Conservation (phyloP, 2,888 invertebrate genomes). For the Cybosia mesomella region DNA sequence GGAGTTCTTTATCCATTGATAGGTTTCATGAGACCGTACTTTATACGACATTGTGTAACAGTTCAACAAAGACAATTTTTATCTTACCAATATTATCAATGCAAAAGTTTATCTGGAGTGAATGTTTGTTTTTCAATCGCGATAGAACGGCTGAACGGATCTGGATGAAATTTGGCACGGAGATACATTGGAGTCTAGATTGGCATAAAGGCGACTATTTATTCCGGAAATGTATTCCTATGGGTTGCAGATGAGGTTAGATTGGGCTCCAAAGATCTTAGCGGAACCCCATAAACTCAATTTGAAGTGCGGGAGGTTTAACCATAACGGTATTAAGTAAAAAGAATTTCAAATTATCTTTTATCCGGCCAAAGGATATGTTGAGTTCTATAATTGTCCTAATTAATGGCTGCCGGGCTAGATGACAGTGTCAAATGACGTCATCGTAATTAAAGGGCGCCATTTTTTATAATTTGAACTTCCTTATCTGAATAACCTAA, state of each 20-base stretch:
- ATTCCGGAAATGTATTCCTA: no score
- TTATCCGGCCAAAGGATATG: neutral
- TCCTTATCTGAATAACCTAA: constrained; percentile 40
- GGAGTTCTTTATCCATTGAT: constrained; percentile 10
- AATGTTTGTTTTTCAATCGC: no score
- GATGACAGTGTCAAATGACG: constrained; percentile 42
- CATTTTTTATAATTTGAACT: constrained; percentile 52
- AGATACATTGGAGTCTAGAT: no score
- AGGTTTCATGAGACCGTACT: constrained; percentile 9
- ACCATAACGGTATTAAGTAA: neutral
- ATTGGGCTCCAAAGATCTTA: no score
- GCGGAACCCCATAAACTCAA: no score
- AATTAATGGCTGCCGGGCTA: neutral
- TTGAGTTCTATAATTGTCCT: neutral
- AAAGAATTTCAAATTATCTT: neutral
- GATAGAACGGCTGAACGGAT: no score
- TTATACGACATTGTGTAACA: neutral
- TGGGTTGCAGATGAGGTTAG: no score
- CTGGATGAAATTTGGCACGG: no score
- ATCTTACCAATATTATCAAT: neutral
- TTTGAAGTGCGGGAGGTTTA: no score
- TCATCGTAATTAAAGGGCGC: constrained; percentile 55
- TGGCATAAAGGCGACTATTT: no score
- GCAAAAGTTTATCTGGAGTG: no score
- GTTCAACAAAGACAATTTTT: neutral